A percentile compares a stretch with the other conserved stretches of the same genome.
These are phyloP conservation scores for Leptinotarsa haldemani DNA, from an alignment of 2,888 invertebrate species.

Conservation along the genomic window DNA sequence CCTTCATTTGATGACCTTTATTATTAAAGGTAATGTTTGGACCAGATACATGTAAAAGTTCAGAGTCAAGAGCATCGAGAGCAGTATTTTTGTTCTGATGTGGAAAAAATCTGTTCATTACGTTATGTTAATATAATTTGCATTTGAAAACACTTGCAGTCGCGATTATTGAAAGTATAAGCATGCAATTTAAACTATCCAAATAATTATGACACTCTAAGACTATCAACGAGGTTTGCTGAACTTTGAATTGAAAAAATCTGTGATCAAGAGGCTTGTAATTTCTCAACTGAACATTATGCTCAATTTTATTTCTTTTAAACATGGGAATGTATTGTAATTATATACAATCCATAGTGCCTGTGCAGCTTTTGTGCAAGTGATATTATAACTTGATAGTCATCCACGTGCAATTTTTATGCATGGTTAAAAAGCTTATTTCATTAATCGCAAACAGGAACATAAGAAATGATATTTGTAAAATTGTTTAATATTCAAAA, in stretches of 20 bases:
- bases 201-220: too few relatives aligned
- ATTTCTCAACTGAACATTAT: constrained; percentile 28
- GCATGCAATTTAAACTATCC: too few relatives aligned
- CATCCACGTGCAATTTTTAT: constrained; percentile 59
- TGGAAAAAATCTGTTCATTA: too few relatives aligned
- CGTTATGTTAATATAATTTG: too few relatives aligned
- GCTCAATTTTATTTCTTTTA: constrained; percentile 43
- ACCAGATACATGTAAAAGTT: too few relatives aligned
- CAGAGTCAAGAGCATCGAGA: too few relatives aligned
- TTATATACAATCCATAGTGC: constrained; percentile 63
- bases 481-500: neutral
- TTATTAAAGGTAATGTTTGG: too few relatives aligned
- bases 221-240: too few relatives aligned
- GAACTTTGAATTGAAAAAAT: neutral
- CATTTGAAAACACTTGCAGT: too few relatives aligned
- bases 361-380: constrained; percentile 55
- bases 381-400: constrained; percentile 54
- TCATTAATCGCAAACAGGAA: constrained; percentile 6
- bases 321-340: constrained; percentile 50
- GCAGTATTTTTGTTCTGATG: too few relatives aligned
- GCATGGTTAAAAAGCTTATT: constrained; percentile 29
- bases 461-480: neutral
- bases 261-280: constrained; percentile 6
- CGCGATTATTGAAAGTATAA: too few relatives aligned
- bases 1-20: too few relatives aligned